Base-by-base conservation (phyloP, 2,888 invertebrate species). In the Drosophila planitibia region DNA sequence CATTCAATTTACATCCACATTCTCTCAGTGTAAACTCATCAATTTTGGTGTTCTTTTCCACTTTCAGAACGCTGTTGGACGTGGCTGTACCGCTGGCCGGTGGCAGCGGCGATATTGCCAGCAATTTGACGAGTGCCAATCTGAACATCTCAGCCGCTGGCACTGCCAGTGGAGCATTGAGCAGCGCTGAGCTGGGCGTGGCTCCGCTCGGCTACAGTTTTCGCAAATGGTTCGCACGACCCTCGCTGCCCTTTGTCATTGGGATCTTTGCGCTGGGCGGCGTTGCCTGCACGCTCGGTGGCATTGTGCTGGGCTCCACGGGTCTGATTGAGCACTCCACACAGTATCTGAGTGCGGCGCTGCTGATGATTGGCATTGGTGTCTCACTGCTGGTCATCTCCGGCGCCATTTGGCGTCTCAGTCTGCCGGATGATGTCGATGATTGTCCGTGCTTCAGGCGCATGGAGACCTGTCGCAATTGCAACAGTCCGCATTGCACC, bases 381-480 rank as follows among this genome's bases (percentile, higher is more conserved):
- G 97, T 99, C 87, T 97, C 99, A 66, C 94, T 99, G 91, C 96
- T 99, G 84, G 97, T 98, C 58, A 98, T 99, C 74, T 98, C 98
- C 75, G 98, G 97, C 2, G 96, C 99, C 55, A 98, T 98, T 35
- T 99, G 99, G 99, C 95, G 97, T 76, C 94, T 98, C 57, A 98
- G 97, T 19, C 95, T 96, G 9, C 96, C 97, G 75, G 97, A 97
- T 89, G 96, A 96, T 4, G 95, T 96, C 0, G 95, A 95, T n/a
- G 90, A 93, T 37, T 96, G 96, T 91, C 94, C 97, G 52, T 97
- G 96, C 57, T 94, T 96, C 93, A 94, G 92, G 87, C 94, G 92
- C 92, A 66, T 94, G 94, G 85, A 95, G 93, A 78, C 95, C 92
- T 82, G 94, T 93, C 92, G 92, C 39, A 92, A 92, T 69, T 93